Evolutionary conservation across 1,140 invertebrate species (phyloP).

Genomic region (Aethina tumida): DNA sequence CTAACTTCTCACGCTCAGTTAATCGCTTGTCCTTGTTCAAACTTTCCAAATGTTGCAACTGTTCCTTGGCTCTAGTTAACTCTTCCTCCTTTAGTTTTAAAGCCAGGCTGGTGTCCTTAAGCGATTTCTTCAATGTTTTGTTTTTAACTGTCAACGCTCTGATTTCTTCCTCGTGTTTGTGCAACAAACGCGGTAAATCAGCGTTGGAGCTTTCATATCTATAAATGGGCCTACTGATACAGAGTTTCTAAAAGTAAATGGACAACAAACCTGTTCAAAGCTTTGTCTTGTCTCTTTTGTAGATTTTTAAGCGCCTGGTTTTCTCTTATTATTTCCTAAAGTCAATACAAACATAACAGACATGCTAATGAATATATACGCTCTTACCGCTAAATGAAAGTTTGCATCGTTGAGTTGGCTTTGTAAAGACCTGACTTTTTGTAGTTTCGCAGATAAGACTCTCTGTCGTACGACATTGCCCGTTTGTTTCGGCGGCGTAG

Average conservation of each 20-base stretch:
- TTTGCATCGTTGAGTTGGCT: constrained; percentile 71
- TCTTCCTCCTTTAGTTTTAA: constrained; percentile 59
- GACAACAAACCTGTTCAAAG: constrained; percentile 46
- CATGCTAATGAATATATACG: constrained; percentile 5
- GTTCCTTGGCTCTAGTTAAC: constrained; percentile 49
- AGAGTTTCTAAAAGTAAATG: constrained; percentile 9
- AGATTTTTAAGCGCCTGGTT: constrained; percentile 60
- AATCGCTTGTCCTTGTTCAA: constrained; percentile 55
- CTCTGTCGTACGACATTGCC: constrained; percentile 47
- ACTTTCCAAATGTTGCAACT: constrained; percentile 52
- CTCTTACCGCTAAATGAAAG: constrained; percentile 57
- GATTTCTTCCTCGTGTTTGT: constrained; percentile 67
- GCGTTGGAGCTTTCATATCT: constrained; percentile 66
- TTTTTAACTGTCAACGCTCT: constrained; percentile 56
- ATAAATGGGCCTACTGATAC: constrained; percentile 12
- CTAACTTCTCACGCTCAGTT: constrained; percentile 59
- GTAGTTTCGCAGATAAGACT: constrained; percentile 63
- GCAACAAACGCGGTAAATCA: constrained; percentile 58
- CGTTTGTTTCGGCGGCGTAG: constrained; percentile 13
- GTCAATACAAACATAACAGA: constrained; percentile 15
- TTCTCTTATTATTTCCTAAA: constrained; percentile 61
- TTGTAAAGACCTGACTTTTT: constrained; percentile 62
- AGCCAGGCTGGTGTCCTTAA: constrained; percentile 48
- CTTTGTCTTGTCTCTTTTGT: constrained; percentile 65
- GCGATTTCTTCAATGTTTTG: constrained; percentile 52